Percentiles rank a stretch among this genome's conserved stretches.
Evolutionary conservation across 2,113 vertebrate genomes (phyloP).

Genomic region (Gasterosteus nipponicus): DNA sequence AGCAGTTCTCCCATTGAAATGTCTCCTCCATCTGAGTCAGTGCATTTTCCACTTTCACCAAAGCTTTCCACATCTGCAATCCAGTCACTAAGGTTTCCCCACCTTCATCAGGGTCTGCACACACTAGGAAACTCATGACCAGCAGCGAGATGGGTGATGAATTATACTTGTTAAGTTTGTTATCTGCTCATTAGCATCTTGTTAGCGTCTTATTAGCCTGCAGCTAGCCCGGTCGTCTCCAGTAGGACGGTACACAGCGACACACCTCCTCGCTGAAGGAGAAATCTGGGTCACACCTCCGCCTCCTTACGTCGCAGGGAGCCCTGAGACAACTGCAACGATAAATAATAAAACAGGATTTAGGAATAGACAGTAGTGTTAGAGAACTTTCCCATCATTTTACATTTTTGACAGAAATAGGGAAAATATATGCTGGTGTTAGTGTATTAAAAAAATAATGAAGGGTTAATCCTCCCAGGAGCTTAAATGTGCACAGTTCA

Average conservation of each 20-base stretch:
- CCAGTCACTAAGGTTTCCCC: conserved; percentile 28
- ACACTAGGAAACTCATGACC: conserved; percentile 37
- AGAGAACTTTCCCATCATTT: background rate
- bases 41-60: conserved; percentile 51
- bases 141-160: conserved; percentile 18
- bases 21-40: conserved; percentile 48
- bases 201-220: background rate
- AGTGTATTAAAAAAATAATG: background rate
- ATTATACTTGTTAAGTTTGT: conserved; percentile 11
- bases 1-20: conserved; percentile 26
- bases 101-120: conserved; percentile 22
- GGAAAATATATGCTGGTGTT: background rate
- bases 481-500: background rate
- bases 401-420: background rate
- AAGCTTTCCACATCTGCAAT: conserved; percentile 33
- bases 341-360: background rate
- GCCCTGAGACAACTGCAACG: conserved; percentile 88
- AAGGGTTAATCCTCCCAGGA: background rate
- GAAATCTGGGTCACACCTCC: conserved; percentile 87
- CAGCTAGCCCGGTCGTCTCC: conserved; percentile 85
- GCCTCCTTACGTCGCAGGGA: conserved; percentile 86
- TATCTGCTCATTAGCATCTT: background rate
- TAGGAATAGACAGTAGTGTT: background rate
- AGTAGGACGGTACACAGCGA: conserved; percentile 92
- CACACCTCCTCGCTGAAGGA: conserved; percentile 96